Base-by-base conservation (phyloP, 2,888 invertebrate species). In the Drosophila pseudotalamancana region DNA sequence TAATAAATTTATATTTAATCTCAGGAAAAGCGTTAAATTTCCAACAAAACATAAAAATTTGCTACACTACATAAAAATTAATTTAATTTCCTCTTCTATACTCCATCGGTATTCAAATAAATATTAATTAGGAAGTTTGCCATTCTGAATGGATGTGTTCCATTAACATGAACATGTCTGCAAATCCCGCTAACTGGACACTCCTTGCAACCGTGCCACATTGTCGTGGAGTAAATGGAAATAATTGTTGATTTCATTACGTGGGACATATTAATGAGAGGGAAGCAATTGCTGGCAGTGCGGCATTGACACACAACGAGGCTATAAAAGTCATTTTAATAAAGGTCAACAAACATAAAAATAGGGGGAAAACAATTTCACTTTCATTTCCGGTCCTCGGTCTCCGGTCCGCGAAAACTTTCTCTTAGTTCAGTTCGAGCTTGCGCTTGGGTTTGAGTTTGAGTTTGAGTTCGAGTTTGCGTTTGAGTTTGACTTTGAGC, bases 341-440 rank as follows among this genome's bases (percentile, higher is more conserved):
- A 75, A 79, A 76, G 72, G 65, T 62, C 77, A 75, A 56, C 53
- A 53, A 32, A 49, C 61, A 67, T 66, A 77, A 76, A 79, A 67
- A 70, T 39, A 31, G 48, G 35, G 35, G 51, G 56, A 67, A 77
- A 70, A 76, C 70, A 72, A 77, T 77, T 77, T 75, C 48, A 50
- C 37, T 61, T 68, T 75, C 59, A 72, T 60, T 78, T 78, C 72
- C 78, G 63, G 35, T 57, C 12, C 42, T 68, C 78, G 63, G 35
- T 57, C 12, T 40, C 43, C 18, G 21, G 0, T 18, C 39, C 6
- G 53, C 37, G 21, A 48, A 59, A 67, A 75, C 51, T 76, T 79
- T 76, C 35, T n/a, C 29, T 12, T 34, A 37, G 18, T 45, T 45
- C 53, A 19, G 42, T 23, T 25, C 9, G 23, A 32, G 34, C 14